phyloP scores from a whole-genome alignment of 2,888 invertebrate species.

The Rhaphigaster nebulosa region DNA sequence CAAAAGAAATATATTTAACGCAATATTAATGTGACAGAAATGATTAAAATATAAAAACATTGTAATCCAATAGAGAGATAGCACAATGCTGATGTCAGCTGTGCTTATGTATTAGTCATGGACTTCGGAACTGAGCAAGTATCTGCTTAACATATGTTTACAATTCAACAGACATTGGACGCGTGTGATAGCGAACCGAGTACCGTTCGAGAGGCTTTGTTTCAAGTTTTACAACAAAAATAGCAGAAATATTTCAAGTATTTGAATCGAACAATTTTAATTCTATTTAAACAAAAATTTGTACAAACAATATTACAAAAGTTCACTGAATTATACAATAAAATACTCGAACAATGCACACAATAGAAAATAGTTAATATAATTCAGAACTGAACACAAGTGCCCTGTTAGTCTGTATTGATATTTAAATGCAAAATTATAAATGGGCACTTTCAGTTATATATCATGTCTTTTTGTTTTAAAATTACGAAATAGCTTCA shows the following conservation, averaged over 20 bases:
- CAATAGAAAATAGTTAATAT: not conserved
- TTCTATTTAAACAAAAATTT: not conserved
- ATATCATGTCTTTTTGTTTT: not conserved
- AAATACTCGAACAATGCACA: not conserved
- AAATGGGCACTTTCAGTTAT: not conserved
- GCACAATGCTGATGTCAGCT: not conserved
- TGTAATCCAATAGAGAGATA: not conserved
- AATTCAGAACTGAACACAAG: not conserved
- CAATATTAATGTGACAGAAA: not conserved
- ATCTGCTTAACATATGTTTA: constrained; percentile 30
- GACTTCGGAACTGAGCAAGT: not conserved
- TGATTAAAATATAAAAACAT: not conserved
- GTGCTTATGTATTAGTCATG: not conserved
- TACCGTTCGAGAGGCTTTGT: not conserved
- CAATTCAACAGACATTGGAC: not conserved
- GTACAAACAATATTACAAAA: not conserved
- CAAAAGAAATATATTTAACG: not conserved
- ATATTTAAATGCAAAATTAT: not conserved
- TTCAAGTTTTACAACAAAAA: not conserved
- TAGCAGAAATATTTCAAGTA: not conserved
- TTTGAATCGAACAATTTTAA: not conserved
- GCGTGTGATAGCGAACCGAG: not conserved
- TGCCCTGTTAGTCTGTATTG: not conserved
- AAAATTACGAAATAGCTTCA: not conserved
- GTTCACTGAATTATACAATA: not conserved